Conservation (phyloP, 2,797 vertebrate genomes). For the Takifugu ocellatus region DNA sequence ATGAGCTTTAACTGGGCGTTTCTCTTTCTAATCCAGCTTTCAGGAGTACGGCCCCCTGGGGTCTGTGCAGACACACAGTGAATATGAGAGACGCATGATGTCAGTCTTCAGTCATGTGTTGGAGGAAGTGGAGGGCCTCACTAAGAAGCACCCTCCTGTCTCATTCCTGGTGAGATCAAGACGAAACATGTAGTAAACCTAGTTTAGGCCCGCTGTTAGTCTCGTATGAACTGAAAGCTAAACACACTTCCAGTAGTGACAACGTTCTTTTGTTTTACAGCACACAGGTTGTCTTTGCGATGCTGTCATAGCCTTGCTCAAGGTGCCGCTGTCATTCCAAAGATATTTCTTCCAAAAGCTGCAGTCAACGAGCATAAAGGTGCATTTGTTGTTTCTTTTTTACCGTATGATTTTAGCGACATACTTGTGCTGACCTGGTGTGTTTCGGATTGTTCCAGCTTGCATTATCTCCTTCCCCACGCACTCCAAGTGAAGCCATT, state of each 20-base stretch:
- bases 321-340: conserved; percentile 95
- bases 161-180: conserved; percentile 86
- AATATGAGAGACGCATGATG: conserved; percentile 94
- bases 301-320: conserved; percentile 92
- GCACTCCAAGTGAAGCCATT: conserved; percentile 90
- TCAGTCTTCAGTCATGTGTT: conserved; percentile 89
- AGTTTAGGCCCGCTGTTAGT: neutral
- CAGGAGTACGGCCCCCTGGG: conserved; percentile 87
- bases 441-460: conserved; percentile 73
- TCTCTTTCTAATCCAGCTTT: conserved; percentile 75
- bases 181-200: neutral
- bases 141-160: conserved; percentile 92
- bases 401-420: neutral
- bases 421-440: neutral
- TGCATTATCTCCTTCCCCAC: conserved; percentile 91
- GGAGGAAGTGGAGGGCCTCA: conserved; percentile 91
- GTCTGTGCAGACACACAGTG: conserved; percentile 86
- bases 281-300: conserved; percentile 94
- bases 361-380: conserved; percentile 98
- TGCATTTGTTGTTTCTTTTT: conserved; percentile 44
- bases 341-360: conserved; percentile 98
- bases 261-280: conserved; percentile 63
- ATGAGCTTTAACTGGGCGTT: neutral
- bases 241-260: no score
- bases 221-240: neutral